phyloP scores from a whole-genome alignment of 2,888 invertebrate species.

The Amiota communis region DNA sequence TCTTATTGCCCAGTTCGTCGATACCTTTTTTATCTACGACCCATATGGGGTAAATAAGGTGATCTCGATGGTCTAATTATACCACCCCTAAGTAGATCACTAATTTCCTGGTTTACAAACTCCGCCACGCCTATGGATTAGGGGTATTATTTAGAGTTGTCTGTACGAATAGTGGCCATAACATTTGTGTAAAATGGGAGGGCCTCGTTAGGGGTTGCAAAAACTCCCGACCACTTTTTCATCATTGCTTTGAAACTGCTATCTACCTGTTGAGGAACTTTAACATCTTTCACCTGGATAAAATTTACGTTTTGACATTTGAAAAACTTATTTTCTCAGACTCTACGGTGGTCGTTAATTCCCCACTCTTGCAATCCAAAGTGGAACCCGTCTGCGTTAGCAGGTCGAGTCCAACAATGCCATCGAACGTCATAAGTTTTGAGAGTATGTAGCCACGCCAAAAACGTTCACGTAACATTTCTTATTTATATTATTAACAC shows the following conservation, averaged over 20 bases:
- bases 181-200: too few species aligned
- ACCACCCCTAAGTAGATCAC: background rate
- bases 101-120: background rate
- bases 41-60: background rate
- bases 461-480: background rate
- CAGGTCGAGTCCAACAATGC: conserved; percentile 33
- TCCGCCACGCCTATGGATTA: background rate
- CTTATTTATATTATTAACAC: background rate
- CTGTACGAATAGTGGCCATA: background rate
- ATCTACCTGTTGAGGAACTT: background rate
- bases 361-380: too few species aligned
- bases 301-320: too few species aligned
- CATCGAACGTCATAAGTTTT: conserved; percentile 28
- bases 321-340: background rate
- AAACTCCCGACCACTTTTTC: background rate
- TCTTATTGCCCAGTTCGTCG: too few species aligned
- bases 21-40: background rate
- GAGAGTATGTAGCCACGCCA: background rate
- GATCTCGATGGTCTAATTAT: background rate
- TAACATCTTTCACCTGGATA: background rate
- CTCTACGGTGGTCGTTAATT: background rate
- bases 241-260: background rate
- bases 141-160: too few species aligned
- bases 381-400: conserved; percentile 31
- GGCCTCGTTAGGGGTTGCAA: conserved; percentile 1